phyloP scores from a whole-genome alignment of 1,140 invertebrate genomes.

The Drosophila sulfurigaster region DNA sequence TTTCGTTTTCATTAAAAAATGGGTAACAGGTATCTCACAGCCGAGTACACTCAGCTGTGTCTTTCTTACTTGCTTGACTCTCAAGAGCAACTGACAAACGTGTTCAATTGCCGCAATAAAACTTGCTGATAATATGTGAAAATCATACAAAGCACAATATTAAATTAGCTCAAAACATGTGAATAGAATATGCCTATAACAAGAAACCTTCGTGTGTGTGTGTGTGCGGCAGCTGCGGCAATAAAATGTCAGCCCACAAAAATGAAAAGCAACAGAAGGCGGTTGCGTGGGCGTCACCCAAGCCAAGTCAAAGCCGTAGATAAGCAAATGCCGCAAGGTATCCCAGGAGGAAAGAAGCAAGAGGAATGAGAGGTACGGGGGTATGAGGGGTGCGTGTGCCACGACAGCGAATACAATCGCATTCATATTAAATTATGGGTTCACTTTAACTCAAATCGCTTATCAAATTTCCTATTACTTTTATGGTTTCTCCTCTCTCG shows the following conservation, averaged over 20 bases:
- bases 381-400: background rate
- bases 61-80: conserved; percentile 1
- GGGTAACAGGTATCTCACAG: too few relatives aligned
- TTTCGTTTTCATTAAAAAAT: too few relatives aligned
- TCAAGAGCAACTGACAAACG: conserved; percentile 60
- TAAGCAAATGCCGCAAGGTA: conserved; percentile 54
- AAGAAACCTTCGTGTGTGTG: conserved; percentile 1
- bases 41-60: too few relatives aligned
- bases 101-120: conserved; percentile 83
- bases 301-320: conserved; percentile 2
- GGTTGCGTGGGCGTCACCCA: conserved; percentile 14
- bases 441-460: conserved; percentile 11
- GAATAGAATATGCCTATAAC: conserved; percentile 37
- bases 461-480: conserved; percentile 20
- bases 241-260: conserved; percentile 74
- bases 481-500: background rate
- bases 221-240: conserved; percentile 23
- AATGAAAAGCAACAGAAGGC: conserved; percentile 38
- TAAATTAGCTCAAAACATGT: conserved; percentile 75
- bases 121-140: conserved; percentile 83
- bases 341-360: background rate
- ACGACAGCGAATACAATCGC: conserved; percentile 8
- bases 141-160: conserved; percentile 84
- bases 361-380: background rate
- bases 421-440: conserved; percentile 48